phyloP scores from a whole-genome alignment of 1,140 invertebrate species.

The Adoxophyes honmai region DNA sequence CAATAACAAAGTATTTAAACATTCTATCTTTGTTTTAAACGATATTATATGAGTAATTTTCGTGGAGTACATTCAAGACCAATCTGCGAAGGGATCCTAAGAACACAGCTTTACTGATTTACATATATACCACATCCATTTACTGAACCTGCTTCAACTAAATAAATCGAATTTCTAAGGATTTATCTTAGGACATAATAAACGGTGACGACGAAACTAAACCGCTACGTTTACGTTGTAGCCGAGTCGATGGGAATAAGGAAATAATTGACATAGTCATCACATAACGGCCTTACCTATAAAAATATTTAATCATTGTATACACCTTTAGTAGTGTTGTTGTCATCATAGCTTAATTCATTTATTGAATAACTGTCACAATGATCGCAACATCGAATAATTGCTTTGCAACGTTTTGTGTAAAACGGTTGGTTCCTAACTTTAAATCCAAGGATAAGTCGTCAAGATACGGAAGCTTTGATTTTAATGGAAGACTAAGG shows the following conservation, averaged over 20 bases:
- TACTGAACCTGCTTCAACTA: slow-evolving; percentile 51
- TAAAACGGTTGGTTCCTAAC: slow-evolving; percentile 45
- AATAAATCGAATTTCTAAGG: slow-evolving; percentile 49
- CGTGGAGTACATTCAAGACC: slow-evolving; percentile 42
- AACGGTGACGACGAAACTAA: slow-evolving; percentile 39
- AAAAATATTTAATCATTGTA: slow-evolving; percentile 9
- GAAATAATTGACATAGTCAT: slow-evolving; percentile 76
- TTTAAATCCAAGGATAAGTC: slow-evolving; percentile 53
- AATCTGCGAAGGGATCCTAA: slow-evolving; percentile 51
- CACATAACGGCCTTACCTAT: slow-evolving; percentile 46
- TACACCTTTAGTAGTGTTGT: background rate
- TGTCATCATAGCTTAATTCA: slow-evolving; percentile 11
- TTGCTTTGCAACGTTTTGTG: slow-evolving; percentile 9
- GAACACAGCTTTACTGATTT: slow-evolving; percentile 58
- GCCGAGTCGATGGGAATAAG: slow-evolving; percentile 41
- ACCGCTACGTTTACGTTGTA: slow-evolving; percentile 21
- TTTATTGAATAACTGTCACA: background rate
- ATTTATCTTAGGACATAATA: slow-evolving; percentile 33
- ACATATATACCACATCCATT: slow-evolving; percentile 68
- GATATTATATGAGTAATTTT: slow-evolving; percentile 16
- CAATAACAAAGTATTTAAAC: no score
- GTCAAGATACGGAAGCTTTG: slow-evolving; percentile 53
- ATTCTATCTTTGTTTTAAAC: slow-evolving; percentile 8
- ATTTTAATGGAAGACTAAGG: slow-evolving; percentile 53
- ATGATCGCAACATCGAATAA: slow-evolving; percentile 7